phyloP scores from a whole-genome alignment of 2,113 vertebrate genomes.

The Sphyrna mokarran region DNA sequence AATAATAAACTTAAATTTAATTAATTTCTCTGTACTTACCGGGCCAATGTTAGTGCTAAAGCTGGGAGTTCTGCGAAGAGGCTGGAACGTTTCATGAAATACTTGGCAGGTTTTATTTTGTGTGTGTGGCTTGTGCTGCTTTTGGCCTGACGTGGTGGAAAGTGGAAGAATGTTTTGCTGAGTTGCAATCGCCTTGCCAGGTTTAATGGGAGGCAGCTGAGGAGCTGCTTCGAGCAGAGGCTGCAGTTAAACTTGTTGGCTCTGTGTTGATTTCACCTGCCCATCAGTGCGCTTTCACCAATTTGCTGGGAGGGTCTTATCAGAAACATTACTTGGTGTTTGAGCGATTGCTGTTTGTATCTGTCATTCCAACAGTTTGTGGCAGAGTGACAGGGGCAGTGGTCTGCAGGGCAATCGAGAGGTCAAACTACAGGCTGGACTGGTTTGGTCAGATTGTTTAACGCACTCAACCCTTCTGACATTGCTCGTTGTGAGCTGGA shows the following conservation, averaged over 20 bases:
- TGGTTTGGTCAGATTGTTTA: not conserved
- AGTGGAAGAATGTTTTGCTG: conserved; percentile 2
- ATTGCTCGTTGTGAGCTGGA: not conserved
- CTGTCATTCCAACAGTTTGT: not conserved
- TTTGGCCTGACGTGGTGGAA: conserved; percentile 19
- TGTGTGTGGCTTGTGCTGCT: conserved; percentile 5
- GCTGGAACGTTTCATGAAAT: not conserved
- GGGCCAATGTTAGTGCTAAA: not conserved
- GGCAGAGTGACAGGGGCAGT: not conserved
- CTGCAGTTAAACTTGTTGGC: not conserved
- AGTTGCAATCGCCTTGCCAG: not conserved
- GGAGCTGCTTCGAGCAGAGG: not conserved
- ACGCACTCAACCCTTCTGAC: not conserved
- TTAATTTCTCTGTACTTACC: not conserved
- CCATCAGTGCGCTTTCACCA: not conserved
- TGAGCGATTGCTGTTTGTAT: not conserved
- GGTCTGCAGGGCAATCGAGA: not conserved
- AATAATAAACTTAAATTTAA: too few relatives aligned
- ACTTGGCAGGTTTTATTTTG: not conserved
- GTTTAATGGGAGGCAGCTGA: conserved; percentile 10
- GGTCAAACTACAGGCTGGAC: not conserved
- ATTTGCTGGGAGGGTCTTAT: not conserved
- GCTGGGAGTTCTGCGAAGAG: not conserved
- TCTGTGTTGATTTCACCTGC: not conserved
- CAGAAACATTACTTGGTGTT: not conserved